These are phyloP conservation scores for Delphinus delphis DNA, from an alignment of 2,113 vertebrate genomes.

Conservation along the genomic window DNA sequence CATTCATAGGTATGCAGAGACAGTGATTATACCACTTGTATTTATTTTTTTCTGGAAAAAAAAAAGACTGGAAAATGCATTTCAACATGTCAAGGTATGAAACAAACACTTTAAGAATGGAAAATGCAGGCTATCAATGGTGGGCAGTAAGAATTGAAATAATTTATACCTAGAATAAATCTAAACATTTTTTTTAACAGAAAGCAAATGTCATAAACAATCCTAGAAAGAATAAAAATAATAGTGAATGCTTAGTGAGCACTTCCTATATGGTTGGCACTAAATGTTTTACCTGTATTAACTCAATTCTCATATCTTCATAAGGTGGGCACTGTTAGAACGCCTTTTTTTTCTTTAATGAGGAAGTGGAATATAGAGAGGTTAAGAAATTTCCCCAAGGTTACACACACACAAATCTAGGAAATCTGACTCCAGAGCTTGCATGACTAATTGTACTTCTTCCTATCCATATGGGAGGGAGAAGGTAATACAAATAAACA, in stretches of 20 bases:
- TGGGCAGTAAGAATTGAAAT: not conserved
- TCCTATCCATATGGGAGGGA: not conserved
- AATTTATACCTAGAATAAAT: not conserved
- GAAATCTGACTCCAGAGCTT: not conserved
- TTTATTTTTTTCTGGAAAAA: not conserved
- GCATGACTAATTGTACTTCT: not conserved
- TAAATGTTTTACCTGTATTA: not conserved
- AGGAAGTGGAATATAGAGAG: not conserved
- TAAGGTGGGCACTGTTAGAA: not conserved
- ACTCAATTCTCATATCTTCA: not conserved
- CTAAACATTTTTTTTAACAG: not conserved
- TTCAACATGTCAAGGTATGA: not conserved
- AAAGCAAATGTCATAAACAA: not conserved
- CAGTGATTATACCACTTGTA: not conserved
- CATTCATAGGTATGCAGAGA: not conserved
- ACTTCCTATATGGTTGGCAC: not conserved
- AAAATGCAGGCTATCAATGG: not conserved
- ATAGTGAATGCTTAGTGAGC: not conserved
- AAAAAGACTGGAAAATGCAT: not conserved
- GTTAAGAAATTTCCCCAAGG: not conserved
- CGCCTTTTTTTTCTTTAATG: not conserved
- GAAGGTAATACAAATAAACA: not conserved
- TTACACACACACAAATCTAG: not conserved
- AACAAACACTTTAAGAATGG: not conserved
- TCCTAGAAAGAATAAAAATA: conserved; percentile 25